Evolutionary conservation across 2,113 vertebrate genomes (phyloP), one percentile per base, ranked within the genome.

Genomic region (Actenoides hombroni): DNA sequence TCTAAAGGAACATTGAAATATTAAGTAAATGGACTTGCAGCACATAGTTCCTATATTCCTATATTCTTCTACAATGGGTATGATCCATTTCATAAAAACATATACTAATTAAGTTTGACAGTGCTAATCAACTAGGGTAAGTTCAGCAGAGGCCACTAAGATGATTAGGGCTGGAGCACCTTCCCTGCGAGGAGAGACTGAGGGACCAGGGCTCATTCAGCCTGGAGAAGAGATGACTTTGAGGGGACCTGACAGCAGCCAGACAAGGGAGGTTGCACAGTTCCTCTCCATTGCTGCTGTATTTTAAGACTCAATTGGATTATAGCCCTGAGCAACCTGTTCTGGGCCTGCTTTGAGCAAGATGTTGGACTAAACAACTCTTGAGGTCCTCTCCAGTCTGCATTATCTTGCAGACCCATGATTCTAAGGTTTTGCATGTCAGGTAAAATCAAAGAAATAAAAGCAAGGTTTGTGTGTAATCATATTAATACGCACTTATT

Each of bases 381-480:
- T 82, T 37, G 59, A 89, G 35, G 40, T 35, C 28, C 42, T 63
- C 44, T 56, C 25, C 28, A 56, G 44, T 20, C 54, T 74, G 16
- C 14, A 51, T 77, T 69, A 60, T n/a, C 28, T 24, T 60, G 13
- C 42, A 86, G n/a, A 63, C 31, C 16, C 8, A 11, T 40, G 16
- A n/a, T 69, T 77, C 28, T 73, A 90, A 93, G 29, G 16, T 76
- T 44, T 65, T 60, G 19, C 31, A 16, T 11, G 5, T 64, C 48
- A 69, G 67, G 23, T 48, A 42, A 90, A 74, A 35, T 16, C 31
- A 91, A 91, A 80, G n/a, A 92, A 78, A 78, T 31, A 4, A 93
- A 82, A 91, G 91, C 60, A 79, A 87, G 65, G 48, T 89, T 94
- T 92, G 20, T 15, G 65, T 96, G 63, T 90, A 95, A 93, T 95